Evolutionary conservation across 2,797 vertebrate species (phyloP), one percentile per base, ranked within the genome.

Genomic region (Ispidina lecontei): DNA sequence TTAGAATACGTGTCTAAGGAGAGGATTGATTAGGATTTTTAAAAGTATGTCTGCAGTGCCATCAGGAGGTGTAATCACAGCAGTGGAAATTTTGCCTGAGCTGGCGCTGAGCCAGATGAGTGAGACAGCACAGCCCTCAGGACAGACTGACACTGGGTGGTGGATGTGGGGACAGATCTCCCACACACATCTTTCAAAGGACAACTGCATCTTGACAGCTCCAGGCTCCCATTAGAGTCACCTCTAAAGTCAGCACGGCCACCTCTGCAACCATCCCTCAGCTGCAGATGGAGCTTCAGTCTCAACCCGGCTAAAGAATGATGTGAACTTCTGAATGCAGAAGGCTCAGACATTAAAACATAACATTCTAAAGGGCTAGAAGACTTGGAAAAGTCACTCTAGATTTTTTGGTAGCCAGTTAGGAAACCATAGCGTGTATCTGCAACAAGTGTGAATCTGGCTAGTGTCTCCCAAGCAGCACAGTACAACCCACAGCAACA

Each of bases 31-130:
- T 15, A 9, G 55, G 67, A 62, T 71, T 74, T 58, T 86, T 95
- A 89, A 89, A 93, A 76, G 79, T 56, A 80, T 58, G 84, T 80
- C 93, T 95, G 87, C 93, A 96, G 87, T 93, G 94, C 95, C 92
- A 95, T 95, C 95, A 95, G 95, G 94, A 95, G 94, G 93, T 92
- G 79, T 10, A 84, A 93, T 20, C 43, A 68, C 75, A 33, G 91
- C 84, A 83, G 23, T 47, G n/a, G 78, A 87, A 51, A 67, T 59
- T 63, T 46, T 18, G 33, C 47, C 65, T 26, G 54, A 62, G 83
- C 72, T 8, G 47, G 21, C 67, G 58, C 56, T 29, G 5, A 29
- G 56, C 35, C 0, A 0, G 46, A 58, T 20, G 6, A 1, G 8
- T 23, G 18, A 39, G 86, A 60, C 65, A 56, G 31, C 1, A 7